phyloP scores from a whole-genome alignment of 2,888 invertebrate species.

The Sipha maydis region DNA sequence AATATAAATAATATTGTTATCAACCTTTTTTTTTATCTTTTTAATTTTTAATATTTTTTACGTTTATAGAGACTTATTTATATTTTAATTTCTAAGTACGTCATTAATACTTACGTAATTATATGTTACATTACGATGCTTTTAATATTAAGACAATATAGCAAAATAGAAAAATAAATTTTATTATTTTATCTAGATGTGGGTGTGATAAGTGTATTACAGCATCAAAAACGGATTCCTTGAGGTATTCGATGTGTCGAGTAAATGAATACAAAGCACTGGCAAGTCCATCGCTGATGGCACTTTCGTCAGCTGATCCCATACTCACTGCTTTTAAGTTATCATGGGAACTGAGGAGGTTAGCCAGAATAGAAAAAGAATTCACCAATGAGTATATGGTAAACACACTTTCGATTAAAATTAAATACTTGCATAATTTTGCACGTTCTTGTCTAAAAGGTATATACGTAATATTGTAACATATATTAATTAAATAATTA shows the following conservation, averaged over 20 bases:
- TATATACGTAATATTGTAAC: no score
- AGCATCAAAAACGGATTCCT: constrained; percentile 73
- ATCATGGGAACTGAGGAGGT: constrained; percentile 90
- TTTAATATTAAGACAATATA: not conserved
- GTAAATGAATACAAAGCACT: constrained; percentile 93
- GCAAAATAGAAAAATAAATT: not conserved
- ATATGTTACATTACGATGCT: not conserved
- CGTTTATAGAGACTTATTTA: not conserved
- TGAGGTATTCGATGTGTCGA: constrained; percentile 83
- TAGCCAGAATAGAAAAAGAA: constrained; percentile 93
- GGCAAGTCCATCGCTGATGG: constrained; percentile 92
- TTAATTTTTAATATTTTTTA: not conserved
- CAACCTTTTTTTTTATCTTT: not conserved
- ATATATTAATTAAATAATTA: no score
- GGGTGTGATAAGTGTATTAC: constrained; percentile 89
- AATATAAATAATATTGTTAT: not conserved
- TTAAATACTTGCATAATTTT: not conserved
- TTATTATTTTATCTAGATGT: constrained; percentile 73
- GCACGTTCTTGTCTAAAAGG: no score
- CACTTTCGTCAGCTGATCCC: constrained; percentile 91
- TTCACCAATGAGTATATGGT: constrained; percentile 87
- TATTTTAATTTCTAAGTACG: not conserved
- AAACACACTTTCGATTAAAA: constrained; percentile 63
- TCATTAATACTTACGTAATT: not conserved
- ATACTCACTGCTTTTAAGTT: constrained; percentile 93